Evolutionary conservation across 2,888 invertebrate genomes (phyloP), one percentile per base, ranked within the genome.

Genomic region (Hypercompe scribonia): DNA sequence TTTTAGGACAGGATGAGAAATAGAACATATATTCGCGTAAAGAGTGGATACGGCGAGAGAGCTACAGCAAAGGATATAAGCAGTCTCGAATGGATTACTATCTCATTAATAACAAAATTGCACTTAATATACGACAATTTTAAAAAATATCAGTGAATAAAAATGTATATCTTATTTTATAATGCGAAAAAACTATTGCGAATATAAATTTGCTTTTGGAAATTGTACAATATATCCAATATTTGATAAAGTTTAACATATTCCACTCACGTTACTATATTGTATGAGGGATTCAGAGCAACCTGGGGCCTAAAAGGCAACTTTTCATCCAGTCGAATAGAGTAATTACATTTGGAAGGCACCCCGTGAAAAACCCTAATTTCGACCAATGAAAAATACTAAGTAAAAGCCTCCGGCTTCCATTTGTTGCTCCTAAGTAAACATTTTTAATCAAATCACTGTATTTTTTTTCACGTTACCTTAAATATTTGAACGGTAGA

Each of bases 311-410:
- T 88, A 87, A 84, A 86, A 76, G 84, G 80, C 80, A 72, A 84
- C 89, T 86, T 90, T 92, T 90, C 87, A 90, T 86, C 84, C 84
- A 83, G 80, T 81, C 87, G 88, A 87, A 90, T 91, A 89, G 89
- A 90, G 90, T 91, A 91, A 91, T 91, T 90, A 90, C 90, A 89
- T 90, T 86, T 87, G 81, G 80, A 88, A 87, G 84, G 87, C 84
- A 83, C 82, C 84, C 84, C 78, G 77, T 83, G 84, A 85, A 89
- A 89, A 88, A 86, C 85, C 82, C 87, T 90, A 88, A 90, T 90
- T 91, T 90, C 87, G 80, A 74, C 82, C 83, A 81, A 83, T 86
- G 85, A 89, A 89, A 90, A 87, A 87, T 88, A 87, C 83, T 80
- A 78, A 74, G 78, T 82, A 81, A 81, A 77, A 81, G 74, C 74